Base-by-base conservation (phyloP, 2,113 vertebrate genomes). In the Chamaea fasciata region DNA sequence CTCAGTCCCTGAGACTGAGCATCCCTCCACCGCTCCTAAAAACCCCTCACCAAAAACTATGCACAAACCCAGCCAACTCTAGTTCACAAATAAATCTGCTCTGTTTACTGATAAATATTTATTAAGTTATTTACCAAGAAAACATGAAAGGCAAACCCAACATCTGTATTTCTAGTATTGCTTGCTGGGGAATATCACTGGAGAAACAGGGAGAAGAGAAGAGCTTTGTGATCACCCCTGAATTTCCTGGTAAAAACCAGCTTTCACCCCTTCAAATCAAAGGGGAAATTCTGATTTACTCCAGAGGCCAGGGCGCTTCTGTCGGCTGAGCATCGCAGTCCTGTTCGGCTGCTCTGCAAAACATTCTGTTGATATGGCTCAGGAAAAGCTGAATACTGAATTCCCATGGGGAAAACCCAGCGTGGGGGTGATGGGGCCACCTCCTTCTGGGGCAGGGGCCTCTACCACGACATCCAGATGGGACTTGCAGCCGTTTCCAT, bases 101-200 rank as follows among this genome's bases (percentile, higher is more conserved):
- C 68, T 96, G 91, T 94, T 94, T 94, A 95, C 83, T 68, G 91
- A 37, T 94, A 95, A 96, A 96, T 87, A 94, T 94, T 94, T 95
- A 89, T 94, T 44, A 76, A 80, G 46, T 21, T 80, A 89, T 91
- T 94, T 84, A 89, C 91, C 65, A 59, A 49, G 63, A 63, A 90
- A 76, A 93, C 85, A 94, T 74, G 88, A 94, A 95, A 96, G 91
- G 83, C 64, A 78, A 95, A 71, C 27, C 64, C 63, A 77, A 24
- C 83, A 81, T 89, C 63, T 95, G 92, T 60, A 74, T 83, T 94
- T 92, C 80, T 15, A 52, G 35, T 26, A 84, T 15, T 8, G 11
- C 83, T 57, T 4, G 1, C n/a, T 1, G 4, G 30, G 87, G 33
- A 87, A 21, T 16, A 73, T 44, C 75, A 35, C 52, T 6, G n/a